Base-by-base conservation (phyloP, 2,888 invertebrate species). In the Caenorhabditis imperialis region DNA sequence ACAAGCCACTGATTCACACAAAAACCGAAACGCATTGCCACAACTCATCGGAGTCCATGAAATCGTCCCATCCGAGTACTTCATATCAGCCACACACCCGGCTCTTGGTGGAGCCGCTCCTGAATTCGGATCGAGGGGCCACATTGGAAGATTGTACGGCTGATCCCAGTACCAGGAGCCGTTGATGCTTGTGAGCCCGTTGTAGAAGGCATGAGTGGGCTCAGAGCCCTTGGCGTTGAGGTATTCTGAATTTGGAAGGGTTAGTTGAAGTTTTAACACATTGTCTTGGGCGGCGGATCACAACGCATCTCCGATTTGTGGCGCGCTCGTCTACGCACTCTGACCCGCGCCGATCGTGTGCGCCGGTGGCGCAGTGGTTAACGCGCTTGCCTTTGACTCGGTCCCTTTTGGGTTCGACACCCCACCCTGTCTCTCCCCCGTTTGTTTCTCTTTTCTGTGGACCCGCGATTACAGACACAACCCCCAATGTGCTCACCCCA, bases 21-120 rank as follows among this genome's bases (percentile, higher is more conserved):
- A 12, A 14, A 65, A 65, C n/a, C 65, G 20, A 27, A 65, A 65
- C 14, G 57, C 20, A 42, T 57, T 65, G n/a, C 47, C 22, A 30
- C 65, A 65, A 47, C 65, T 65, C 18, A 65, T 65, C 1, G 65
- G 65, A 12, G 65, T 65, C 65, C 65, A 65, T 8, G 55, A 55
- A 27, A 40, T 55, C 8, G 55, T 44, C 14, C 57, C 65, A 42
- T 65, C 65, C 12, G 65, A 65, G 35, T 65, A 65, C 16, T 65
- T 65, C 65, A 65, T 57, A 30, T 65, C 65, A 12, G 50, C 65
- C 25, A 65, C 65, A 50, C 65, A 65, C 16, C 65, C 65, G 14
- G 65, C 22, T 16, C 55, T 22, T 7, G 40, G 27, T 7, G 55
- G 65, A 8, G 65, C 50, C 1, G 55, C 55, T 33, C 65, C 65